Evolutionary conservation across 2,888 invertebrate species (phyloP).

Genomic region (Trilocha varians): DNA sequence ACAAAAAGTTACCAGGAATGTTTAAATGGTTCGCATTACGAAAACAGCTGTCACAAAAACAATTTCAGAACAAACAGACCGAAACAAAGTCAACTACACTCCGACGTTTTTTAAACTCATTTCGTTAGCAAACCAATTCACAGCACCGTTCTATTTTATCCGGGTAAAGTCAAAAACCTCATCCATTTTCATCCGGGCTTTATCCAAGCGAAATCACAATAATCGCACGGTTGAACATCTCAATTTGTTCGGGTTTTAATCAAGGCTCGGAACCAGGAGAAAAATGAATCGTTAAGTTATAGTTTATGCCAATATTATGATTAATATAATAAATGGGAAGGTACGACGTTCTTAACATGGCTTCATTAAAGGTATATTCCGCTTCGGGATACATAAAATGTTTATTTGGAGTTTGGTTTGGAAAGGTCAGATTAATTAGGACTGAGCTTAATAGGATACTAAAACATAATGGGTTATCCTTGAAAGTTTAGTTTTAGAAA

Average conservation of each 20-base stretch:
- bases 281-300: neutral
- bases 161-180: neutral
- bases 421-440: no score
- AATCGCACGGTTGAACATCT: neutral
- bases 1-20: no score
- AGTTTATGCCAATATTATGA: neutral
- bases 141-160: neutral
- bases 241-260: neutral
- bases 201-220: constrained; percentile 2
- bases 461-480: no score
- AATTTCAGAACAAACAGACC: neutral
- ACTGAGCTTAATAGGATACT: no score
- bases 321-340: neutral
- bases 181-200: constrained; percentile 2
- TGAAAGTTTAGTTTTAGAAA: no score
- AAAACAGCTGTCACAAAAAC: no score
- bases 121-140: neutral
- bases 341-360: no score
- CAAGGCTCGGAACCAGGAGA: neutral
- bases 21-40: no score
- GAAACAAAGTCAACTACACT: neutral
- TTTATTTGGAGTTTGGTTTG: no score
- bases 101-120: neutral
- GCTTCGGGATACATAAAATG: no score
- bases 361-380: no score